Evolutionary conservation across 2,888 invertebrate genomes (phyloP).

Genomic region (Sussaba pulchella): DNA sequence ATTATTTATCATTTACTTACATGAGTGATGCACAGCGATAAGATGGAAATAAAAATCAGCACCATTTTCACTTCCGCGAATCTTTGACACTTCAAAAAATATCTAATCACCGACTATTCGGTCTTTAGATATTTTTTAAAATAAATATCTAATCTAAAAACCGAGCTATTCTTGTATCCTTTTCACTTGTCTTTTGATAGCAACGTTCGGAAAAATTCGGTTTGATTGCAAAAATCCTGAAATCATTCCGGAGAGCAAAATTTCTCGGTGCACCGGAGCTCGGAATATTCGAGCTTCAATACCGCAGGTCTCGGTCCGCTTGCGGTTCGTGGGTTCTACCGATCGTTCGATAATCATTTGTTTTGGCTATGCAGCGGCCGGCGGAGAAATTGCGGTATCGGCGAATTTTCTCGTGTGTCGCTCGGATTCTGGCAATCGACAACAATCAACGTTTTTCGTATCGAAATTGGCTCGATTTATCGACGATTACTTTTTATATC

Average conservation of each 20-base stretch:
- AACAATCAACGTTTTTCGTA: conserved; percentile 30
- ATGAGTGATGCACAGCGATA: conserved; percentile 21
- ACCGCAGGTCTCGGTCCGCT: conserved; percentile 4
- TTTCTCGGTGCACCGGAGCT: not conserved
- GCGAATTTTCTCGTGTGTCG: not conserved
- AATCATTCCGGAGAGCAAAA: not conserved
- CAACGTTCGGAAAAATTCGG: not conserved
- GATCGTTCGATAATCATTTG: conserved; percentile 31
- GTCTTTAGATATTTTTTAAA: not conserved
- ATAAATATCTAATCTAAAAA: too few relatives aligned
- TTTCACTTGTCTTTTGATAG: not conserved
- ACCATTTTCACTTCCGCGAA: not conserved
- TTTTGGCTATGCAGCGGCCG: too few relatives aligned
- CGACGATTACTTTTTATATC: not conserved
- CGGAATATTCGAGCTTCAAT: not conserved
- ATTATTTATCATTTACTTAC: conserved; percentile 45
- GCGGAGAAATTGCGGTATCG: conserved; percentile 16
- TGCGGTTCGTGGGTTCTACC: not conserved
- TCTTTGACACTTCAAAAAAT: not conserved
- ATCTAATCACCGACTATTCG: not conserved
- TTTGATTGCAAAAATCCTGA: not conserved
- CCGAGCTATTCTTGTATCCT: too few relatives aligned
- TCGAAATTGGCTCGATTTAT: conserved; percentile 14
- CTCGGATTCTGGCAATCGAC: not conserved
- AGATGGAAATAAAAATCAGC: conserved; percentile 11